Percentiles rank a stretch among this genome's conserved stretches.
Conservation (phyloP, 2,797 vertebrate species). For the Scyliorhinus canicula region DNA sequence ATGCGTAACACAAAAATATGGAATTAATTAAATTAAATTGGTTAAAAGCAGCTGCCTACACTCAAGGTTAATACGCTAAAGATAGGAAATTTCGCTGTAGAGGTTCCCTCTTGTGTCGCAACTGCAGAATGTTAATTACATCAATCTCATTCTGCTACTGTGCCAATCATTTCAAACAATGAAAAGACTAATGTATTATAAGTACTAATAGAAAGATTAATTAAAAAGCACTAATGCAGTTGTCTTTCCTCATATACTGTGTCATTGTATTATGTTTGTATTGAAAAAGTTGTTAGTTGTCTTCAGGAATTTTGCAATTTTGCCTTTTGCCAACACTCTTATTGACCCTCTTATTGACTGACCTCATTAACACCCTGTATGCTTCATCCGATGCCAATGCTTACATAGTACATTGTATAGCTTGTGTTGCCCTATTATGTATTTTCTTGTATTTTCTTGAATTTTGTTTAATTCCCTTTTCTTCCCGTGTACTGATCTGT, state of each 20-base stretch:
- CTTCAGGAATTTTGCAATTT: neutral
- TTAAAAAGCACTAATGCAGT: neutral
- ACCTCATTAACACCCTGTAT: too few species aligned
- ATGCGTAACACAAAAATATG: neutral
- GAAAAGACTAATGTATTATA: neutral
- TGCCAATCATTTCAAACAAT: neutral
- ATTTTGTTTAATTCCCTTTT: too few species aligned
- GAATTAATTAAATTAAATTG: slow-evolving; percentile 2
- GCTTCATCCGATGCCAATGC: too few species aligned
- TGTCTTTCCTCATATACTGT: neutral
- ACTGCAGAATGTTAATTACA: neutral
- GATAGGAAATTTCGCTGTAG: neutral
- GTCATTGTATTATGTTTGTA: neutral
- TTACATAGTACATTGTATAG: too few species aligned
- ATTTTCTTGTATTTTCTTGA: too few species aligned
- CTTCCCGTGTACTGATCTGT: too few species aligned
- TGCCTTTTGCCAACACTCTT: neutral
- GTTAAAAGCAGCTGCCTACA: neutral
- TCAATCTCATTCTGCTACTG: neutral
- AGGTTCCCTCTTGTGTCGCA: neutral
- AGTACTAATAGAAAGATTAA: neutral
- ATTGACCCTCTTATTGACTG: too few species aligned
- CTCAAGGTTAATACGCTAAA: neutral
- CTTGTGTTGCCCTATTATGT: too few species aligned
- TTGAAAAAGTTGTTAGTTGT: neutral